Conservation (phyloP, 2,113 vertebrate genomes). For the human (Homo sapiens) region DNA sequence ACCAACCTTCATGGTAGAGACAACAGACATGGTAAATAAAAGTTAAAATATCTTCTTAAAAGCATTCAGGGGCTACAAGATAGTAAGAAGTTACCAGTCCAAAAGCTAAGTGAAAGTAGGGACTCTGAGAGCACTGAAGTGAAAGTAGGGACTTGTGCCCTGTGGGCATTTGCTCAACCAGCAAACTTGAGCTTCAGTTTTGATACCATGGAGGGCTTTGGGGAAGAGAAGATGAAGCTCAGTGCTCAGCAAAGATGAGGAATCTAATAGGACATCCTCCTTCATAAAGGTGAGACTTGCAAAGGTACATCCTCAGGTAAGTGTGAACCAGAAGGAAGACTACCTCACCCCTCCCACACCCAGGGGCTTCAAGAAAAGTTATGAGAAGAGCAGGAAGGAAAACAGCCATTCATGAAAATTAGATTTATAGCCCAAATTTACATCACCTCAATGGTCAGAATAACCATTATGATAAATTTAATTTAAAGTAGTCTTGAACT, state of each 20-base stretch:
- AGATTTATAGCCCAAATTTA: neutral
- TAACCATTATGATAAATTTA: neutral
- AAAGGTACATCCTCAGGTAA: neutral
- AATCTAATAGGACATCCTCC: neutral
- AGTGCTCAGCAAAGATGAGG: neutral
- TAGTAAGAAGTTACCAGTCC: neutral
- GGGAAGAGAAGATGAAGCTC: neutral
- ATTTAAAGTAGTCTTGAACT: neutral
- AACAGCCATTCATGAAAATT: neutral
- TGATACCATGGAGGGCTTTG: neutral
- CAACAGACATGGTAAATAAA: neutral
- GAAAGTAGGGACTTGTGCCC: neutral
- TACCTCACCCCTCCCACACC: neutral
- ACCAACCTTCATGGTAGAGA: neutral
- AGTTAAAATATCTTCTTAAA: neutral
- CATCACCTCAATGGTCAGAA: neutral
- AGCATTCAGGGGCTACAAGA: neutral
- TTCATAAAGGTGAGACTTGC: neutral
- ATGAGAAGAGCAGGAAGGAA: neutral
- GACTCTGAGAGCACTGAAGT: too few species aligned
- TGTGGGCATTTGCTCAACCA: neutral
- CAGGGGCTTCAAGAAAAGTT: neutral
- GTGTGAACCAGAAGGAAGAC: neutral
- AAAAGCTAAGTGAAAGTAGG: neutral
- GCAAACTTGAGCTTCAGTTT: neutral